Evolutionary conservation across 2,797 vertebrate genomes (phyloP), one percentile per base, ranked within the genome.

Genomic region (Notolabrus celidotus): DNA sequence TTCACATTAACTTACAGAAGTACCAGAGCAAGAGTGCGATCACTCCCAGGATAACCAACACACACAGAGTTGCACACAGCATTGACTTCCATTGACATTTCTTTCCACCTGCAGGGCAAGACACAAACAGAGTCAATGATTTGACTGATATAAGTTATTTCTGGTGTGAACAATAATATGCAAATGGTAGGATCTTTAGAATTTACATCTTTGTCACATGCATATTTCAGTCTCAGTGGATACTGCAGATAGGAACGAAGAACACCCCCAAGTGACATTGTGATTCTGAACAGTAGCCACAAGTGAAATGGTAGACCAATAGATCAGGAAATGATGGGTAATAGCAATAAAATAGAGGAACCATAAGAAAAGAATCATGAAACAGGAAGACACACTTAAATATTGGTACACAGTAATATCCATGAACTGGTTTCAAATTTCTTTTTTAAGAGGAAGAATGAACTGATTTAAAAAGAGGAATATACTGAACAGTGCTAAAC

Each of bases 1-100:
- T 50, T 19, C 14, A 22, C n/a, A 36, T 39, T 2, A 47, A 89
- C 96, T 96, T 92, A 99, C 97, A 61, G 74, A 96, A 97, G 84
- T 93, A 95, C 97, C 96, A 97, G 59, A 95, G 64, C 79, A 97
- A 57, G 54, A 90, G 2, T 0, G 72, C 90, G 0, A 65, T 41
- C 17, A 93, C 34, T 4, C 41, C 88, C n/a, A 91, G 79, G 45
- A 89, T 20, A 0, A 77, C 1, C 0, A 94, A n/a, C 12, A 92
- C 11, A 10, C 77, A 10, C 50, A 85, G 56, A 56, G 92, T 23
- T 0, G 15, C 41, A 5, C 87, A 11, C 15, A 87, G 0, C 25
- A 94, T 38, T 1, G 74, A 71, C 12, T 61, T 86, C 60, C 56
- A 92, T 0, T 0, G 7, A 45, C 52, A 79, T 49, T 65, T 94